Evolutionary conservation across 1,140 invertebrate genomes (phyloP), one percentile per base, ranked within the genome.

Genomic region (Nomia melanderi): DNA sequence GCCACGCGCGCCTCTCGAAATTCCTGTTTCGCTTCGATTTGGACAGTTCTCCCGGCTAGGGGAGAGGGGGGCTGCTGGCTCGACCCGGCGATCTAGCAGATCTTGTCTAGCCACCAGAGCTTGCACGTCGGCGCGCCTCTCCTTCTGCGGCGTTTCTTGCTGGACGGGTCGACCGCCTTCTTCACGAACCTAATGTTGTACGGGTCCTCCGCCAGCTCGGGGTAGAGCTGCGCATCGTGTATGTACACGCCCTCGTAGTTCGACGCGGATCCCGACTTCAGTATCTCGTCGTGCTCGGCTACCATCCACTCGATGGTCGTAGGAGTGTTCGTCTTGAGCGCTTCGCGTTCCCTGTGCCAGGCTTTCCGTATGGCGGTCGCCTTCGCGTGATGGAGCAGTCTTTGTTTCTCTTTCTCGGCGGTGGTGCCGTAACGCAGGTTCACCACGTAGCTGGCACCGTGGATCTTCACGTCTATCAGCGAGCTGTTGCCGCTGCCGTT

Each of bases 201-300:
- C 2, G 98, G 97, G 93, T 99, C 98, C 92, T 99, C 98, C 17
- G 97, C 96, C 17, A 99, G 93, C 89, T 98, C 97, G 0, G 98
- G 97, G 93, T 97, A 98, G 23, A 95, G 92, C 82, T 96, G 95
- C 23, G 98, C 95, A 87, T 98, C 96, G 90, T 98, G 97, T 74
- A 97, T 96, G 92, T 98, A 98, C 86, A 98, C 96, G 62, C 96
- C 97, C 86, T 98, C 96, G 91, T 98, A 98, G 81, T 95, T 96
- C 6, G 95, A 93, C 17, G 96, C 96, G 83, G 95, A 95, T 17
- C 97, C 97, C 65, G 94, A 93, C 85, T 98, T 97, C 71, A 97
- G 92, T 31, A 98, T 96, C 90, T 98, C 97, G 74, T 99, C 98
- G 71, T 96, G 94, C 91, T 98, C 97, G 23, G 94, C 93, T 70